A percentile compares a stretch with the other conserved stretches of the same genome.
These are phyloP conservation scores for Aurelia aurita DNA, from an alignment of 30 jellyfish, hydroid and myxozoan genomes.

Conservation along the genomic window DNA sequence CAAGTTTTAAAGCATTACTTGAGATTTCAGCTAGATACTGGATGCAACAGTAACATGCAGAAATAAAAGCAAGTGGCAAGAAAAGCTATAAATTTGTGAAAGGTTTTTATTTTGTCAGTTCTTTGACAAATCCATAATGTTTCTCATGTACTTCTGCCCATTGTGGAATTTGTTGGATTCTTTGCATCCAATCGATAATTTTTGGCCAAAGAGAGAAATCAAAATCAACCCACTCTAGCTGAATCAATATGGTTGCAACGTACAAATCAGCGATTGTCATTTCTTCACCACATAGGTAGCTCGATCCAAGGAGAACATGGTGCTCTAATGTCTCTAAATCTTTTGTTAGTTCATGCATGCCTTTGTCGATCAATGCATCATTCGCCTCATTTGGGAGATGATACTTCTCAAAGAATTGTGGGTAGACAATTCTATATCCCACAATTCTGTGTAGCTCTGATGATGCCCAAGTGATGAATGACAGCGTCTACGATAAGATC, in stretches of 20 bases:
- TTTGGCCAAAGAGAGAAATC: conserved; percentile 89
- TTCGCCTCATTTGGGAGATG: conserved; percentile 90
- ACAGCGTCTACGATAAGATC: conserved; percentile 59
- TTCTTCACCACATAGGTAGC: conserved; percentile 64
- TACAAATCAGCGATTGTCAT: conserved; percentile 86
- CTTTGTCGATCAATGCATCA: conserved; percentile 89
- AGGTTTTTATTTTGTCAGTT: conserved; percentile 50
- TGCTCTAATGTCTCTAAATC: conserved; percentile 78
- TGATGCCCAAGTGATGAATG: conserved; percentile 81
- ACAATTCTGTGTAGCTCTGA: conserved; percentile 84
- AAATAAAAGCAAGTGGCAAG: too few relatives aligned
- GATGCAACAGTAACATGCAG: too few relatives aligned
- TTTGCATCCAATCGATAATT: conserved; percentile 67
- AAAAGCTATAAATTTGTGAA: too few relatives aligned
- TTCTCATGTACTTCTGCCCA: conserved; percentile 92
- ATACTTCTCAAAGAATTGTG: conserved; percentile 85
- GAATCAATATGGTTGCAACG: conserved; percentile 84
- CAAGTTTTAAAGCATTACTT: too few relatives aligned
- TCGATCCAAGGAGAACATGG: conserved; percentile 61
- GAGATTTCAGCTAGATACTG: too few relatives aligned
- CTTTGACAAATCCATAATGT: conserved; percentile 81
- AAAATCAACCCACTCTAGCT: conserved; percentile 91
- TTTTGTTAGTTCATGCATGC: conserved; percentile 83
- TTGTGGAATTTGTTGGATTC: conserved; percentile 32
- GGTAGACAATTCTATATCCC: conserved; percentile 86